phyloP scores from a whole-genome alignment of 64 coral and sea anemone genomes.

The Montipora efflorescens region DNA sequence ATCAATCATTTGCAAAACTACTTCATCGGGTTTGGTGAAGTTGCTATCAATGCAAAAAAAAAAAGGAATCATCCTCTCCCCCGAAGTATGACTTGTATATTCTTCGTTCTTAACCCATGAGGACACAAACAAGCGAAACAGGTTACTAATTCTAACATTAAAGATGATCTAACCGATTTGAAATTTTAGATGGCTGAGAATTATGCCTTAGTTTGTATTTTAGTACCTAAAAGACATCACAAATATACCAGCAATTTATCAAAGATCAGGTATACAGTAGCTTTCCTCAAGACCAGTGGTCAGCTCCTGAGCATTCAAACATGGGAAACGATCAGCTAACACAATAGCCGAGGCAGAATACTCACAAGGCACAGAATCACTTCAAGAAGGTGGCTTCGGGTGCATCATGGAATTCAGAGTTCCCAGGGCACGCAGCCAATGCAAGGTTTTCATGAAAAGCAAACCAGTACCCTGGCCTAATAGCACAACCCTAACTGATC shows the following conservation, averaged over 20 bases:
- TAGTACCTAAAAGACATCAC: too few relatives aligned
- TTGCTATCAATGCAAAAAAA: conserved; percentile 11
- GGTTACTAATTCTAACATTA: too few relatives aligned
- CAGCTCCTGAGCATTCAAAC: conserved; percentile 30
- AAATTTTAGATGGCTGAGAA: too few relatives aligned
- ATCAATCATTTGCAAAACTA: conserved; percentile 15
- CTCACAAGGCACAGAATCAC: not conserved
- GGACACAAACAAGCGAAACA: too few relatives aligned
- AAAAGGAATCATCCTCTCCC: conserved; percentile 38
- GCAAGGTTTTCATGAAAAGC: conserved; percentile 59
- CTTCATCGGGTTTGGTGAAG: conserved; percentile 40
- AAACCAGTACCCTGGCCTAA: conserved; percentile 27
- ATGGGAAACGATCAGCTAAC: conserved; percentile 27
- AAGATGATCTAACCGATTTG: too few relatives aligned
- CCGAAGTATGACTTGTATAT: conserved; percentile 2
- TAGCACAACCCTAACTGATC: not conserved
- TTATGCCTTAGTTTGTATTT: too few relatives aligned
- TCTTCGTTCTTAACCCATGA: too few relatives aligned
- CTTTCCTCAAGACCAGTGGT: conserved; percentile 17
- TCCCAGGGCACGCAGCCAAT: conserved; percentile 18
- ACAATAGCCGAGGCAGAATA: conserved; percentile 29
- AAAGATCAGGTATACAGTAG: not conserved
- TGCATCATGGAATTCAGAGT: conserved; percentile 36
- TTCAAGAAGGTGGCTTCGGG: conserved; percentile 40
- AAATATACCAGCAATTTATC: not conserved